Evolutionary conservation across 2,888 invertebrate species (phyloP), one percentile per base, ranked within the genome.

Genomic region (Sericinus montela): DNA sequence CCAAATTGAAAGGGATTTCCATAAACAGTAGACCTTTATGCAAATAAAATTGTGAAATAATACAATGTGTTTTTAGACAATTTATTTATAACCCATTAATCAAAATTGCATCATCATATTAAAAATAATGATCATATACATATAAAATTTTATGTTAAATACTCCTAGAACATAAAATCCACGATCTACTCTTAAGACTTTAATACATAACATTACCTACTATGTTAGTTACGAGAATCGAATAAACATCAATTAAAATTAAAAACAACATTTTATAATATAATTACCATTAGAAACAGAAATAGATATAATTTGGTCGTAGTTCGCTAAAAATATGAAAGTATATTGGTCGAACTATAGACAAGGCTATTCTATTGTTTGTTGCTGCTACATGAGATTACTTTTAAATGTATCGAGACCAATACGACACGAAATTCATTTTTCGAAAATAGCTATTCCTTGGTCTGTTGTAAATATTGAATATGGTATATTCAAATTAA

Each of bases 141-240:
- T 80, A 77, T 74, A 75, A 76, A 75, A 75, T 74, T 72, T 74
- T 69, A 76, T 77, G 79, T 86, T 86, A 87, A 87, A 87, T 86
- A 85, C 87, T 82, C 80, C 83, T 83, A 85, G 74, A 84, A 80
- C 79, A 80, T 81, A 80, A 80, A 80, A 81, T 78, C 82, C 80
- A 81, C 75, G 68, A 79, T 68, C 77, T 79, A 84, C 72, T 69
- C 56, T 74, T 70, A 72, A 67, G 64, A 69, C 65, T 69, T 75
- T 65, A 67, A 73, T 72, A 72, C 65, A 74, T 67, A 48, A 54
- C 46, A 47, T 68, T 74, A 69, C n/a, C n/a, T n/a, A n/a, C 57
- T 70, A n/a, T 45, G 75, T 85, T 83, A 85, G 79, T 81, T 72
- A 79, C 76, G 66, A 73, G 67, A 69, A 63, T 69, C 73, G 55